phyloP scores from a whole-genome alignment of 2,113 vertebrate genomes.

The Poicephalus gulielmi region DNA sequence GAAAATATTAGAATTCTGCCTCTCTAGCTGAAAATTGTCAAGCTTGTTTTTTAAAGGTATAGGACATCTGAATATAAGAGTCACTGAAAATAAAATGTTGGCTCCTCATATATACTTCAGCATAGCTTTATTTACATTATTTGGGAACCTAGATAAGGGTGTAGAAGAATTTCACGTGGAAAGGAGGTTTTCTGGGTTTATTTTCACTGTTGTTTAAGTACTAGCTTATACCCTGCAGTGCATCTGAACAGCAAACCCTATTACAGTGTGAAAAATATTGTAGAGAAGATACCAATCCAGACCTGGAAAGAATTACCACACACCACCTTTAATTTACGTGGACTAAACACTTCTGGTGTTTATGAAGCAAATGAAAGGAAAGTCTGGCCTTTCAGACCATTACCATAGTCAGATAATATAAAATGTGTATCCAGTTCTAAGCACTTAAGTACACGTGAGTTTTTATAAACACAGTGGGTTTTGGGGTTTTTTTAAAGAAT shows the following conservation, averaged over 20 bases:
- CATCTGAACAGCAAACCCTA: not conserved
- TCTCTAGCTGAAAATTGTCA: not conserved
- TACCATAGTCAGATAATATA: not conserved
- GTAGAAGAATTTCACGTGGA: not conserved
- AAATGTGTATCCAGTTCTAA: not conserved
- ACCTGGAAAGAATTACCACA: not conserved
- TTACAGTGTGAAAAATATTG: not conserved
- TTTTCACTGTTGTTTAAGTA: not conserved
- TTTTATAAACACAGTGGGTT: not conserved
- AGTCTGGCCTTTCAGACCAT: not conserved
- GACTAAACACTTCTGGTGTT: not conserved
- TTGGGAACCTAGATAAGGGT: not conserved
- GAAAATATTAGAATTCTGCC: not conserved
- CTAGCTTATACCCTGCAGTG: not conserved
- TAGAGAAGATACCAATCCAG: not conserved
- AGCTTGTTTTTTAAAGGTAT: slow-evolving; percentile 17
- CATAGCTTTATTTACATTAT: not conserved
- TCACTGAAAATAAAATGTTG: not conserved
- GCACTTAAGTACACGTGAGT: too few species aligned
- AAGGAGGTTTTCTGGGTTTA: not conserved
- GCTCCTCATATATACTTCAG: not conserved
- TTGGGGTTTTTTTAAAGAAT: not conserved
- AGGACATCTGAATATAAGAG: not conserved
- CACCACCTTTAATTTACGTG: not conserved
- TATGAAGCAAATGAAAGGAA: not conserved